Base-by-base conservation (phyloP, 2,888 invertebrate genomes). In the Anthoptus insignis region DNA sequence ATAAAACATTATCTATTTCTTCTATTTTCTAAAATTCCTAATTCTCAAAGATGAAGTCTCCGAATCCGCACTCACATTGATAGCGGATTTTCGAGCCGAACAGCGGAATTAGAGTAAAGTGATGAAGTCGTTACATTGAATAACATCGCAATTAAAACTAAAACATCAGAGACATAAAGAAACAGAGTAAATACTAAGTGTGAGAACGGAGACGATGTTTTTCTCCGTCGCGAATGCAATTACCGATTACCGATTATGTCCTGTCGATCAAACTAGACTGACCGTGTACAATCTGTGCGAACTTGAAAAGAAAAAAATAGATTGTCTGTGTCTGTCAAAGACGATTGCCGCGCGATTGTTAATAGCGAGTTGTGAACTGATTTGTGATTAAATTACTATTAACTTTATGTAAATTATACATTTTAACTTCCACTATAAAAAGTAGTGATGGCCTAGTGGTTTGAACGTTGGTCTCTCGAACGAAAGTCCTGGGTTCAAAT, bases 201-300 rank as follows among this genome's bases (percentile, higher is more conserved):
- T 63, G 63, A 63, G 63, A 63, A 63, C 63, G 42, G 56, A 11
- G 49, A 21, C 11, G 19, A 4, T 34, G 47, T 27, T 57, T 63
- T 63, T 56, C 37, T 39, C 14, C 27, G 45, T 16, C 16, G 47
- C 39, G 45, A 53, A 61, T 19, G 63, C 56, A 63, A 63, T 63
- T 63, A 63, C 56, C 63, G 56, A 63, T 63, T 63, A 56, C 37
- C 56, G 56, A 56, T 63, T 63, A 56, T 21, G 45, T 53, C 24
- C 54, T 63, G 63, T 63, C 56, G 63, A 63, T 63, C 63, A 63
- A 63, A 56, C 34, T 27, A 54, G 34, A 56, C 56, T 49, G 49
- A 47, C 32, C 34, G 24, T 19, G 52, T 32, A 54, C 54, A 54
- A 37, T 56, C 39, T 56, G 56, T 56, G 56, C 27, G 56, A 42